Evolutionary conservation across 2,888 invertebrate species (phyloP), one percentile per base, ranked within the genome.

Genomic region (Pasiphila rectangulata): DNA sequence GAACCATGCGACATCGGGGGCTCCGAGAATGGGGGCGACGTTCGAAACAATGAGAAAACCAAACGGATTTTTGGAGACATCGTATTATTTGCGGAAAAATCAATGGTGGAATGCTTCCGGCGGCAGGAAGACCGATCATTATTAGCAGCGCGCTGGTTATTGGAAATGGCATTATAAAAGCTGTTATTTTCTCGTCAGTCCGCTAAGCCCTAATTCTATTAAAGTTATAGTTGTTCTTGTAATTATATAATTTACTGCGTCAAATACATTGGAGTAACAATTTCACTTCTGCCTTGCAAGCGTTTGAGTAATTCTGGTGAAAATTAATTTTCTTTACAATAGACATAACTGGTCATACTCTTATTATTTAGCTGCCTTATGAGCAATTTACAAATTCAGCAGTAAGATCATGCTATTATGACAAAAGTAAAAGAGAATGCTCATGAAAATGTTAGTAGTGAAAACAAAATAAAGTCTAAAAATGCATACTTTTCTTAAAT

Each of bases 51-150:
- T 67, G 59, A 56, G 46, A 56, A 59, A 61, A 62, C 54, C 58
- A 59, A 64, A 61, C 56, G 61, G 56, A 68, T 68, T 76, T 75
- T 73, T 63, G 66, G 70, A 70, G 72, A 72, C 70, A 72, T 61
- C 70, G 64, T 75, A 82, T 79, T 83, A 83, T 85, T 84, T 85
- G 80, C 82, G 86, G 87, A 86, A 85, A 86, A 88, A 87, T 86
- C 83, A 84, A 87, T 85, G 84, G 80, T 63, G 72, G 75, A 80
- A 74, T 59, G 78, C 66, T 85, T 85, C 87, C 87, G 81, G 72
- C 70, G 75, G 74, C 78, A 79, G 83, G 81, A 83, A 83, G 78
- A 73, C 67, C 63, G 77, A 79, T 81, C 77, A 79, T 83, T 83
- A 84, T 87, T 86, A 83, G 76, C 65, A 76, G 75, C 75, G 79